Base-by-base conservation (phyloP, 2,888 invertebrate species). In the Sicus ferrugineus region DNA sequence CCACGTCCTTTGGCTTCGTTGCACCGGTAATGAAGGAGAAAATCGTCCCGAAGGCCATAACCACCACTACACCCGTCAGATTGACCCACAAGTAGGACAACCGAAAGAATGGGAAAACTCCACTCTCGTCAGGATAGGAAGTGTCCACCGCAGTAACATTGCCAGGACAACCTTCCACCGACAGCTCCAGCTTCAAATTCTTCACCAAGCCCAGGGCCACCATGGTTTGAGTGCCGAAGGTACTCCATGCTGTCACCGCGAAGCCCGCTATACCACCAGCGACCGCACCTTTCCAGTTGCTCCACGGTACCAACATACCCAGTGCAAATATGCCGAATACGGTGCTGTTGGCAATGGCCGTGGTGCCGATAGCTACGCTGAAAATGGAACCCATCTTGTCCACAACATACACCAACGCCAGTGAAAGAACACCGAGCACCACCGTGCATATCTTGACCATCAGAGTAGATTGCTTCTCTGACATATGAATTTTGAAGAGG, bases 21-120 rank as follows among this genome's bases (percentile, higher is more conserved):
- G 87, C 86, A 38, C 89, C 88, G 0, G 89, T 88, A n/a, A 89
- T 72, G 75, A 89, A 88, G 70, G 90, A 90, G 31, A 91, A 90
- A 19, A 91, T 76, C 2, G 89, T 86, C 0, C 94, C 94, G 0
- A 93, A 90, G 0, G 89, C 68, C 23, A 94, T 78, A 0, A 92
- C 92, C 0, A 90, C 88, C 0, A 88, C 63, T 0, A 92, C 87
- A 0, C 93, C 94, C 64, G 93, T 86, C 0, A 92, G 91, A 50
- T 93, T 91, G 70, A 93, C 91, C 93, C 93, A 94, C 81, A 93
- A 90, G 83, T 93, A 94, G 0, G 93, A 93, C 56, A 94, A 79
- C 11, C 92, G 89, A 85, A 93, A 94, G 16, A 93, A 81, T 0
- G 92, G 91, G 81, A 93, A 93, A 59, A 91, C 87, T 64, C 85